These are phyloP conservation scores for Lepeophtheirus nordmannii DNA, from an alignment of 2,888 invertebrate genomes.

Conservation along the genomic window DNA sequence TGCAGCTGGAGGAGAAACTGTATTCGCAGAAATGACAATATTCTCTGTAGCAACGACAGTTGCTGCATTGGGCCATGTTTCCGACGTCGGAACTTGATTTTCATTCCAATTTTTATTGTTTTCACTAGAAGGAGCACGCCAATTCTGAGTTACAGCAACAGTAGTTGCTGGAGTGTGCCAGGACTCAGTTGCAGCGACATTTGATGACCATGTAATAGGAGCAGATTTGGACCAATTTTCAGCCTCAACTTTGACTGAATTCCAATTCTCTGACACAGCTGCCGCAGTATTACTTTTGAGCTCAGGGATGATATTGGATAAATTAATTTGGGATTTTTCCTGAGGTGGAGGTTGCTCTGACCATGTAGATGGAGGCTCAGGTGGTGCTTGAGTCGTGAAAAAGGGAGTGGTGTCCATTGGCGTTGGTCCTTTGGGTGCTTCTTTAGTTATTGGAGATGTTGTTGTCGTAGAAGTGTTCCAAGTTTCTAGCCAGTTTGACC, in stretches of 20 bases:
- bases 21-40: neutral
- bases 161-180: conserved; percentile 2
- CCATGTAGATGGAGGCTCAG: neutral
- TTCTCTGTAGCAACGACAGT: neutral
- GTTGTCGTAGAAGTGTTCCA: neutral
- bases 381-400: neutral
- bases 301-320: conserved; percentile 1
- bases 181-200: neutral
- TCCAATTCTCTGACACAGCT: conserved; percentile 1
- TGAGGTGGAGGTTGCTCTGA: conserved; percentile 3
- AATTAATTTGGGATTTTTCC: neutral
- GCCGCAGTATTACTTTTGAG: too few species aligned
- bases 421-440: neutral
- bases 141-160: neutral
- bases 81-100: neutral
- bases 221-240: conserved; percentile 1
- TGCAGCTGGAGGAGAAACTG: neutral
- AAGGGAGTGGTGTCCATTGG: conserved; percentile 2
- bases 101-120: neutral
- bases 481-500: neutral
- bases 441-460: neutral
- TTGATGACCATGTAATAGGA: neutral
- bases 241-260: conserved; percentile 5
- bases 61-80: neutral
- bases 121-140: neutral